phyloP scores from a whole-genome alignment of 2,797 vertebrate species.

The Sebastolobus altivelis region DNA sequence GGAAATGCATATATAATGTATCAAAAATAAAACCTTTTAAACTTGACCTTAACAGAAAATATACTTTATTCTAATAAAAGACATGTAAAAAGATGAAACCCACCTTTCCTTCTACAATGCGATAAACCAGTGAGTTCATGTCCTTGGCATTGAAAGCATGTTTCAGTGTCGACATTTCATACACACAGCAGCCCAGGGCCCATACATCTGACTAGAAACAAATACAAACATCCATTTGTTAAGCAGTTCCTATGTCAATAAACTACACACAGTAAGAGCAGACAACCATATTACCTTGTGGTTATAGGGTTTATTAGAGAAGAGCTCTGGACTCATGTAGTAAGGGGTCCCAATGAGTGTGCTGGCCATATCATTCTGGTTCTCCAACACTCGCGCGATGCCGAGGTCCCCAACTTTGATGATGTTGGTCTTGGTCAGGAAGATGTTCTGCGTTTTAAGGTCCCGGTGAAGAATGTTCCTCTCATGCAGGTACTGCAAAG shows the following conservation, averaged over 20 bases:
- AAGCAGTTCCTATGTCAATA: background rate
- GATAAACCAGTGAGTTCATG: conserved; percentile 98
- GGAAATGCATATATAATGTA: background rate
- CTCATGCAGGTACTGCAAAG: conserved; percentile 94
- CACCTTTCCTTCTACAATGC: conserved; percentile 98
- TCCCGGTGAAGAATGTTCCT: conserved; percentile 96
- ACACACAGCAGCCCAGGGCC: conserved; percentile 98
- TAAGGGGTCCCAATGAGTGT: conserved; percentile 98
- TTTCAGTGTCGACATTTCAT: conserved; percentile 97
- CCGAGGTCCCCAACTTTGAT: conserved; percentile 99
- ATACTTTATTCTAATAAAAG: background rate
- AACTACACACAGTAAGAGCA: background rate
- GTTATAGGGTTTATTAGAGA: conserved; percentile 97
- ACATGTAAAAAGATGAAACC: conserved; percentile 29
- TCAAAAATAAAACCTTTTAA: background rate
- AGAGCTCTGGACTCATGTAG: conserved; percentile 99
- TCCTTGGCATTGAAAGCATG: conserved; percentile 99
- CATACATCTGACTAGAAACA: conserved; percentile 94
- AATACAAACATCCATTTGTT: background rate
- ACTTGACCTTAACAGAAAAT: background rate
- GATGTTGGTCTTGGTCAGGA: conserved; percentile 95
- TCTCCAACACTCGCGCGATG: conserved; percentile 95
- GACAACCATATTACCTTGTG: conserved; percentile 89
- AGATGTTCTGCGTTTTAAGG: conserved; percentile 99
- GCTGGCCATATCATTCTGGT: conserved; percentile 96